A percentile compares a stretch with the other conserved stretches of the same genome.
Conservation (phyloP, 1,140 invertebrate genomes). For the Pentalonia nigronervosa region DNA sequence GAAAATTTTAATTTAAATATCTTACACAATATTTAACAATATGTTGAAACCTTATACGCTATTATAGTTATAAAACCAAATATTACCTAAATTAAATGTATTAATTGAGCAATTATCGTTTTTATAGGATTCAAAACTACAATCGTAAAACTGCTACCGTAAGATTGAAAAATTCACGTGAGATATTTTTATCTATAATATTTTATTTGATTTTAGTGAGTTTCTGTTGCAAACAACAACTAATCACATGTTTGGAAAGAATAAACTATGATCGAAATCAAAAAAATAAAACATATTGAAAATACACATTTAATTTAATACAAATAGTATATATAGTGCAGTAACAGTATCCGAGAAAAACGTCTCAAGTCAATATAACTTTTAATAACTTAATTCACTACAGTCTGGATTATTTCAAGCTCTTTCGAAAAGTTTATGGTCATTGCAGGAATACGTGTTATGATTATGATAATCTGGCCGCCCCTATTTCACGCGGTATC, state of each 20-base stretch:
- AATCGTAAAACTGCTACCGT: too few relatives aligned
- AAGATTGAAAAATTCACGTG: too few relatives aligned
- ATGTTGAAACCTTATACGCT: not conserved
- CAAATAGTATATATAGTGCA: not conserved
- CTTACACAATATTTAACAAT: not conserved
- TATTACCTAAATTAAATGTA: not conserved
- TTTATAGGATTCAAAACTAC: not conserved
- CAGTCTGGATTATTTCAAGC: slow-evolving; percentile 24
- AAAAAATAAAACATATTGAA: not conserved
- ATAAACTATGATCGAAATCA: not conserved
- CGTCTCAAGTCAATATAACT: slow-evolving; percentile 27
- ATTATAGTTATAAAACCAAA: not conserved
- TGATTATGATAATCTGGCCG: slow-evolving; percentile 40
- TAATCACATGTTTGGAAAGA: not conserved
- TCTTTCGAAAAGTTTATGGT: slow-evolving; percentile 38
- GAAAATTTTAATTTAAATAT: not conserved
- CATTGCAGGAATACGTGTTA: slow-evolving; percentile 47
- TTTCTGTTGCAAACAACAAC: not conserved
- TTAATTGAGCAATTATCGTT: not conserved
- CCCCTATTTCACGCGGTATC: not conserved
- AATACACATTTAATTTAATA: not conserved
- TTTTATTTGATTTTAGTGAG: too few relatives aligned
- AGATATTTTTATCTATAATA: too few relatives aligned
- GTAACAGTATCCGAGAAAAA: not conserved
- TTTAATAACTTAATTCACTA: slow-evolving; percentile 57